Evolutionary conservation across 2,797 vertebrate species (phyloP).

Genomic region (Cossypha caffra): DNA sequence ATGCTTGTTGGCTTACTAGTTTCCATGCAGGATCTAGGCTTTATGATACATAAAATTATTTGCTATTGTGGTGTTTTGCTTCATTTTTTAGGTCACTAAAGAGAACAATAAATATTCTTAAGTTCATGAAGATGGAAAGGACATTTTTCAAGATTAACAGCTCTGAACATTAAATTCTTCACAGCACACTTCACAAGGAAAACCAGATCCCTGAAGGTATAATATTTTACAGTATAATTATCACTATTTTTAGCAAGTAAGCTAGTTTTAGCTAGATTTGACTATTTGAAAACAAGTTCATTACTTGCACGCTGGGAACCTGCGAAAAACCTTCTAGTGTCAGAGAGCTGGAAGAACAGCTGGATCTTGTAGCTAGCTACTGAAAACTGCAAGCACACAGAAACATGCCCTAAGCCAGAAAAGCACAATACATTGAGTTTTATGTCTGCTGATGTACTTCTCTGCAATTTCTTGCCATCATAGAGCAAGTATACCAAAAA

Average conservation of each 20-base stretch:
- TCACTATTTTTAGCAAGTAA: conserved; percentile 7
- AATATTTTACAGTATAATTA: conserved; percentile 2
- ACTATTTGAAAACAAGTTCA: not conserved
- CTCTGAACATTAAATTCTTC: not conserved
- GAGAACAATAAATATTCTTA: not conserved
- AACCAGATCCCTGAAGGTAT: not conserved
- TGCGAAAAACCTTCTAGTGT: not conserved
- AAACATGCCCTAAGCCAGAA: not conserved
- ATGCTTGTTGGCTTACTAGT: not conserved
- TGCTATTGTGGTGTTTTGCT: not conserved
- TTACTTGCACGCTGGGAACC: not conserved
- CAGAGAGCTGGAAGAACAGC: not conserved
- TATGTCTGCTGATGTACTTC: not conserved
- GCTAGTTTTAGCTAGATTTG: not conserved
- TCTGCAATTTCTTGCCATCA: not conserved
- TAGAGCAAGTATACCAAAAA: not conserved
- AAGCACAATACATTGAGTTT: not conserved
- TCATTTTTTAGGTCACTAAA: not conserved
- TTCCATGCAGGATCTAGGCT: not conserved
- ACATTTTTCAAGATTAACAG: not conserved
- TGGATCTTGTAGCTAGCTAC: not conserved
- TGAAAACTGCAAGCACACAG: not conserved
- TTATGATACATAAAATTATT: not conserved
- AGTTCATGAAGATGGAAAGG: not conserved
- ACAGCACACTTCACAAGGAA: not conserved